Evolutionary conservation across 2,797 vertebrate genomes (phyloP), one percentile per base, ranked within the genome.

Genomic region (Cebuella pygmaea): DNA sequence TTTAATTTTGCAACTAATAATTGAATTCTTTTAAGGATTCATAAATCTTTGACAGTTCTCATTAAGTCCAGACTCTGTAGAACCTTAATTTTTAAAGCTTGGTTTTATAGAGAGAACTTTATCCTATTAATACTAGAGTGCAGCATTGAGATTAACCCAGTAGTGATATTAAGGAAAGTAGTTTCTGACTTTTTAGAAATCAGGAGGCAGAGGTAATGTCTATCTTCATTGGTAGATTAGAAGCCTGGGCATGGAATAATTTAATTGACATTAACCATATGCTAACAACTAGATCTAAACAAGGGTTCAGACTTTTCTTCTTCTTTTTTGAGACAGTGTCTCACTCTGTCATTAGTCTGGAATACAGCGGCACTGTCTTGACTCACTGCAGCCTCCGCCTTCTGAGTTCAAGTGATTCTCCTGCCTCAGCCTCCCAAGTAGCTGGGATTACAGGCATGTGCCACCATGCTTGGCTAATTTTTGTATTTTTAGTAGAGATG

Each of bases 171-270:
- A 95, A 89, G 30, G 52, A 27, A 7, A 46, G 4, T 3, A 27
- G 6, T 88, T 50, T 80, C 33, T 81, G 52, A 27, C n/a, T 57
- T 39, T 55, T 26, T 57, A 57, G 44, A 81, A 76, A 26, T 79
- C 24, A 90, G 59, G 30, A 50, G 24, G 27, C 11, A 82, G 7
- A 36, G 39, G 36, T 61, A 27, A 50, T 12, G 46, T 79, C n/a
- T 92, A 10, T 85, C 50, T 90, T 87, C 84, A 33, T 74, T 84
- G 7, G 12, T 86, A 90, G 19, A 67, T 83, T 96, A 81, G 82
- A 74, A 80, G 82, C 67, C 27, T 55, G 33, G 86, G 14, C 30
- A 81, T 36, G n/a, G 76, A 64, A 48, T 84, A 80, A 46, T 87
- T 76, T 86, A 70, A 39, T 82, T 52, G 52, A 36, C 24, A 24